phyloP scores from a whole-genome alignment of 2,113 vertebrate genomes.

The Poecile atricapillus region DNA sequence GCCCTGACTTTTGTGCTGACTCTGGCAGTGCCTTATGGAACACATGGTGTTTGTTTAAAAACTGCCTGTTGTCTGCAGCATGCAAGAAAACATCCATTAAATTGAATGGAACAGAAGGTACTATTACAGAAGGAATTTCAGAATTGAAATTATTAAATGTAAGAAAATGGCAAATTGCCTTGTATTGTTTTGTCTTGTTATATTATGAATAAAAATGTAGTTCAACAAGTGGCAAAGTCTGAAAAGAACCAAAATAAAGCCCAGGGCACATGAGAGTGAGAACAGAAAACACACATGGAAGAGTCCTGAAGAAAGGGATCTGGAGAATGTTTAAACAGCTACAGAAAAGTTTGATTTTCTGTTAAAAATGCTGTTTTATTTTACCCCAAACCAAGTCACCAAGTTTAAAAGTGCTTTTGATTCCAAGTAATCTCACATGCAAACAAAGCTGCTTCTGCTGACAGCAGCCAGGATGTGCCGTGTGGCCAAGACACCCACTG shows the following conservation, averaged over 20 bases:
- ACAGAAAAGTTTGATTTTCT: not conserved
- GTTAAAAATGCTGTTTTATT: not conserved
- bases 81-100: not conserved
- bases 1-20: not conserved
- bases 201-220: not conserved
- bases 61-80: not conserved
- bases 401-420: not conserved
- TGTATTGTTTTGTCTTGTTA: not conserved
- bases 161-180: not conserved
- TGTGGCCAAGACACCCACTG: not conserved
- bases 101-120: not conserved
- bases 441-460: not conserved
- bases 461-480: not conserved
- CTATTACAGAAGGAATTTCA: not conserved
- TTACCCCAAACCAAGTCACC: not conserved
- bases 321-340: not conserved
- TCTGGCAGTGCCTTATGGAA: not conserved
- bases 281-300: accelerated
- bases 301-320: not conserved
- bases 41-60: not conserved
- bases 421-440: not conserved
- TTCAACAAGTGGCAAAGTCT: not conserved
- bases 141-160: not conserved
- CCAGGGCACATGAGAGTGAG: accelerated
- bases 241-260: not conserved